Conservation (phyloP, 2,888 invertebrate species). For the Harmothoe impar region DNA sequence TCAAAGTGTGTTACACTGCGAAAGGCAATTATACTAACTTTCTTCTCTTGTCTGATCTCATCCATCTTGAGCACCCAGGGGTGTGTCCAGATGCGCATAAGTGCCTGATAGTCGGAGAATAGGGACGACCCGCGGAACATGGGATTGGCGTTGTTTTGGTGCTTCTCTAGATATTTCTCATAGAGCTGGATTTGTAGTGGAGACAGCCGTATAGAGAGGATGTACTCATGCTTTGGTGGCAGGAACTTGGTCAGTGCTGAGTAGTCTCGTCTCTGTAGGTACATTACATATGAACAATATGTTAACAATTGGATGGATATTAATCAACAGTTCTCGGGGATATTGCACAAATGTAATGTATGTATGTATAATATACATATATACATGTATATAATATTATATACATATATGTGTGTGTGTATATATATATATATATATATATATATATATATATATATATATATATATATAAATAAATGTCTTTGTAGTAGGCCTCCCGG, state of each 20-base stretch:
- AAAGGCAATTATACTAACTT: constrained; percentile 73
- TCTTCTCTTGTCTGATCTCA: constrained; percentile 80
- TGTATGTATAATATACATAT: too few relatives aligned
- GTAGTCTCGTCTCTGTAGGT: constrained; percentile 90
- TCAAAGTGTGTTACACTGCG: too few relatives aligned
- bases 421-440: too few relatives aligned
- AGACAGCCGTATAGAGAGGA: constrained; percentile 92
- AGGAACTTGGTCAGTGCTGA: constrained; percentile 95
- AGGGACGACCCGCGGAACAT: constrained; percentile 76
- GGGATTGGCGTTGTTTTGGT: background rate
- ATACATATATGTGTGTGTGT: too few relatives aligned
- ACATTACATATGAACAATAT: background rate
- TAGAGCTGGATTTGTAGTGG: constrained; percentile 93
- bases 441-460: too few relatives aligned
- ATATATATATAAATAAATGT: too few relatives aligned
- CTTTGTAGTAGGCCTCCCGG: too few relatives aligned
- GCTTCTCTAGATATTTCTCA: constrained; percentile 88
- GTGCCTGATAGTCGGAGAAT: constrained; percentile 86
- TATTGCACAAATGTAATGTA: too few relatives aligned
- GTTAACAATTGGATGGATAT: background rate
- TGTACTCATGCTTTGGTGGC: constrained; percentile 98
- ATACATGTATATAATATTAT: too few relatives aligned
- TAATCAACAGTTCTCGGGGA: background rate
- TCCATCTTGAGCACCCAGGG: constrained; percentile 85
- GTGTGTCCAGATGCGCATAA: constrained; percentile 86